Percentiles rank a stretch among this genome's conserved stretches.
These are phyloP conservation scores for Tachuris rubrigastra DNA, from an alignment of 2,113 vertebrate genomes.

Conservation along the genomic window DNA sequence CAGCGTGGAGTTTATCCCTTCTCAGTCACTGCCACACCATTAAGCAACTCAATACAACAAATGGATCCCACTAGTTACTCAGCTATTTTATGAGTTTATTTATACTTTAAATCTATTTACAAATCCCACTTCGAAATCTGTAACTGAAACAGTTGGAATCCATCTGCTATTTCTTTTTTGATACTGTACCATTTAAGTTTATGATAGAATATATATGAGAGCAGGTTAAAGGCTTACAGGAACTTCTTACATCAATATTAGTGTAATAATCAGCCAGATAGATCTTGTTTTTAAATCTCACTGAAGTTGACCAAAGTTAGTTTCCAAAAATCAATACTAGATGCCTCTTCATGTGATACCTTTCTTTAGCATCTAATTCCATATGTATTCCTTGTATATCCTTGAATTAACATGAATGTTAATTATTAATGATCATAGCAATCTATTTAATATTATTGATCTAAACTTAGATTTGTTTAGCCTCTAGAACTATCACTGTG, in stretches of 20 bases:
- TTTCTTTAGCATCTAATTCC: neutral
- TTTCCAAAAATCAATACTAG: neutral
- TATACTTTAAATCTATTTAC: neutral
- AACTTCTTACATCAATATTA: neutral
- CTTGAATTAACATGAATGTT: neutral
- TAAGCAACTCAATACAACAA: neutral
- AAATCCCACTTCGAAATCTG: neutral
- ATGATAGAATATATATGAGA: neutral
- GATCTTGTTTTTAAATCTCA: neutral
- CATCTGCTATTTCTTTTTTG: neutral
- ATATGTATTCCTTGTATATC: neutral
- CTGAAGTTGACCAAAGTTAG: neutral
- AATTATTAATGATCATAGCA: neutral
- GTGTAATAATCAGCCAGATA: neutral
- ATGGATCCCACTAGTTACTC: neutral
- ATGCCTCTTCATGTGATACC: neutral
- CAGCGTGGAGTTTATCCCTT: neutral
- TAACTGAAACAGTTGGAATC: neutral
- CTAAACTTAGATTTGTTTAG: neutral
- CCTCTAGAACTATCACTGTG: neutral
- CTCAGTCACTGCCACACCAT: neutral
- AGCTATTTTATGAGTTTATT: neutral
- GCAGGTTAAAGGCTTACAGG: neutral
- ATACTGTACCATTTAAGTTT: neutral
- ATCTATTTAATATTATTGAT: neutral